A percentile compares a stretch with the other conserved stretches of the same genome.
These are phyloP conservation scores for Agapornis roseicollis DNA, from an alignment of 2,113 vertebrate genomes.

Conservation along the genomic window DNA sequence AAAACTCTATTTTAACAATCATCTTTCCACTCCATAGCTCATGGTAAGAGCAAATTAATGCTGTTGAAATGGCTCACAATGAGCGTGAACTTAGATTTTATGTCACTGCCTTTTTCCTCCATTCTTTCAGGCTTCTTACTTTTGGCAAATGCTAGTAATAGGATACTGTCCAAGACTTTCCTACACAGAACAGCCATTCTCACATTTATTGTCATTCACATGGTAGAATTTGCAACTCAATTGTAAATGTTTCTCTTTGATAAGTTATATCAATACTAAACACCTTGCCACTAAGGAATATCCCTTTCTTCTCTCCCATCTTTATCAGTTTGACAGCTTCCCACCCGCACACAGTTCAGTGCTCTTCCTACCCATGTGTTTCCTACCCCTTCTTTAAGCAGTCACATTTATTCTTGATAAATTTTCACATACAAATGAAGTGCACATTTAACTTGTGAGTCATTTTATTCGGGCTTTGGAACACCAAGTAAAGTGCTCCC, in stretches of 20 bases:
- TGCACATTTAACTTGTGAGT: not conserved
- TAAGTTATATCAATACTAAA: conserved; percentile 33
- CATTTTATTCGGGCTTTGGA: conserved; percentile 9
- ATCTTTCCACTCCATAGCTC: too few relatives aligned
- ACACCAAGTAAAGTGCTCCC: not conserved
- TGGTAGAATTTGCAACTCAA: not conserved
- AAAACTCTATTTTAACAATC: not conserved
- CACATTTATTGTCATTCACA: not conserved
- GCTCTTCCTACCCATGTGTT: conserved; percentile 25
- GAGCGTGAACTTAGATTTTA: not conserved
- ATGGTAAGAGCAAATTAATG: not conserved
- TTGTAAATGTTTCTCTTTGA: conserved; percentile 18
- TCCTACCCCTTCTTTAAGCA: conserved; percentile 6
- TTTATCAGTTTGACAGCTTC: conserved; percentile 19
- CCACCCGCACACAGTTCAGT: not conserved
- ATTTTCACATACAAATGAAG: not conserved
- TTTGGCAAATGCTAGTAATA: not conserved
- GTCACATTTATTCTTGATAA: not conserved
- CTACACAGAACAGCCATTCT: not conserved
- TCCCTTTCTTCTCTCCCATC: not conserved
- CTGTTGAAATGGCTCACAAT: not conserved
- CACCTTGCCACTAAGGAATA: conserved; percentile 25
- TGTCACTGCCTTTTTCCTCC: not conserved
- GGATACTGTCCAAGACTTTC: not conserved
- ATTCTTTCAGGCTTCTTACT: not conserved